Base-by-base conservation (phyloP, 2,113 vertebrate genomes). In the Cryptomyrus ogoouensis region DNA sequence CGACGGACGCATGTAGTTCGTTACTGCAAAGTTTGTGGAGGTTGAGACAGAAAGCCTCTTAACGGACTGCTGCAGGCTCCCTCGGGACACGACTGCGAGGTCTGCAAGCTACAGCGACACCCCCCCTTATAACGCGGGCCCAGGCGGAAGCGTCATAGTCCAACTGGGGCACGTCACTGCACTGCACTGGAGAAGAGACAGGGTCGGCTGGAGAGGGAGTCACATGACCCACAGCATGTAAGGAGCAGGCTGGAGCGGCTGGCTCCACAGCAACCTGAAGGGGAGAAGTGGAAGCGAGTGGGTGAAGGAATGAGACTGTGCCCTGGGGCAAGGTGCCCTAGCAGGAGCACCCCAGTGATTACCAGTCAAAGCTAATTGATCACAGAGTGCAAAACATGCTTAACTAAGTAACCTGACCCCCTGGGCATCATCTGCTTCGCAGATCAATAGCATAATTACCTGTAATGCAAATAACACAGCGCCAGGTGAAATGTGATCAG, bases 401-500 rank as follows among this genome's bases (percentile, higher is more conserved):
- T 35, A 56, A 39, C 24, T 87, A 53, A 87, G 85, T 35, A 17
- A 39, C 17, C 12, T 35, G 50, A 56, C 31, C 50, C n/a, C 50
- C 31, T 53, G 50, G 50, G 49, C 85, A 52, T 87, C 31, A 15
- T 56, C 24, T 35, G 42, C 17, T 56, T 53, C 17, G 6, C 85
- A 87, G n/a, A 56, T 87, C 85, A 53, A 87, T 87, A 87, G 7
- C 12, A 10, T 56, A 53, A 87, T 87, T 50, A 53, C 13, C 49
- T 87, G n/a, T 87, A 56, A 87, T 87, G 85, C 31, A 74, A 89
- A 53, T 83, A 88, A 90, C 46, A 88, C 24, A 9, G 88, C 70
- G 53, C 53, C 88, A 49, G 92, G 90, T 90, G 90, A 92, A 77
- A 93, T 90, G 39, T 89, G 19, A 50, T 88, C 44, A 89, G 90